These are phyloP conservation scores for Sterna hirundo DNA, from an alignment of 2,113 vertebrate species.

Conservation along the genomic window DNA sequence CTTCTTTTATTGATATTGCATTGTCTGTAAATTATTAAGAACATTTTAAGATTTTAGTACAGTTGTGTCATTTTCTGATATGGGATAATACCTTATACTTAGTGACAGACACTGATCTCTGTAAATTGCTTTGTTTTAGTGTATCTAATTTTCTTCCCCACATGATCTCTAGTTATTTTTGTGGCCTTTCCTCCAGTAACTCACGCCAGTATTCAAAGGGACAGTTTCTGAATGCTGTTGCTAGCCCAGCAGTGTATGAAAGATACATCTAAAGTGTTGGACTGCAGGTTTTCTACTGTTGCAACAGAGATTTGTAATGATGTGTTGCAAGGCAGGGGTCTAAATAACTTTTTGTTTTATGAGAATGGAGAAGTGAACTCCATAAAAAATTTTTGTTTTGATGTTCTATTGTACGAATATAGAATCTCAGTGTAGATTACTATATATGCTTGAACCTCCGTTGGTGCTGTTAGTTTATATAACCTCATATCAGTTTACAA, in stretches of 20 bases:
- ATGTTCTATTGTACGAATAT: rapidly evolving
- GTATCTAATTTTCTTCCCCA: not conserved
- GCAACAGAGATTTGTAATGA: not conserved
- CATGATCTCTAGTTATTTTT: not conserved
- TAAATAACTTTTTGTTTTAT: not conserved
- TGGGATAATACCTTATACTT: not conserved
- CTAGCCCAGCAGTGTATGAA: not conserved
- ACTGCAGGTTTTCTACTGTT: not conserved
- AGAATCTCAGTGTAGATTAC: not conserved
- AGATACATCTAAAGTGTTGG: not conserved
- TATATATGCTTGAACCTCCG: not conserved
- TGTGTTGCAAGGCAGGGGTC: not conserved
- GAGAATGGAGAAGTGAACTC: not conserved
- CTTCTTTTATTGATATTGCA: not conserved
- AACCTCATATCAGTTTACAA: not conserved
- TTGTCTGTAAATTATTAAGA: not conserved
- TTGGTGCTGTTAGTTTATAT: not conserved
- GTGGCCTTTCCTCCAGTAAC: not conserved
- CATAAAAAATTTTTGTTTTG: not conserved
- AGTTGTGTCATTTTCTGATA: not conserved
- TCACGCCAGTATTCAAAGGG: not conserved
- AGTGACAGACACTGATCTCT: not conserved
- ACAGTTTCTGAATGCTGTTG: not conserved
- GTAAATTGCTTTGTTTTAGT: not conserved
- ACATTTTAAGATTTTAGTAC: not conserved